These are phyloP conservation scores for Festucalex cinctus DNA, from an alignment of 2,113 vertebrate species.

Conservation along the genomic window DNA sequence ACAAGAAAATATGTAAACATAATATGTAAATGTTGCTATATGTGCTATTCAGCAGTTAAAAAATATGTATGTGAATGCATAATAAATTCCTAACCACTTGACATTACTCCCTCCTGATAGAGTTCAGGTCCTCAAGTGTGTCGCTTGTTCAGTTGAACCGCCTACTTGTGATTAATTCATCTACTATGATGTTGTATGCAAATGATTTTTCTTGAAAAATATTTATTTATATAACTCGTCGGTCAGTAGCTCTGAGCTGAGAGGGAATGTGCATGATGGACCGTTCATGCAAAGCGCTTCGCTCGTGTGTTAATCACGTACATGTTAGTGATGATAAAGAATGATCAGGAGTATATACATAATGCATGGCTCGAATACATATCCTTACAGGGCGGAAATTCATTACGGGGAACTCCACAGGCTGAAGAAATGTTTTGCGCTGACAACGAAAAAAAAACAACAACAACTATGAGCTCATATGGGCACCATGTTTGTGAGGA, in stretches of 20 bases:
- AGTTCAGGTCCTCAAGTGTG: neutral
- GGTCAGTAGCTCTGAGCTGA: slow-evolving; percentile 12
- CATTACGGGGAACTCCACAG: slow-evolving; percentile 40
- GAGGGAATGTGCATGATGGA: slow-evolving; percentile 9
- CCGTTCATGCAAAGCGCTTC: slow-evolving; percentile 3
- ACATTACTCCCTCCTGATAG: neutral
- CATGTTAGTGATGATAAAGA: slow-evolving; percentile 38
- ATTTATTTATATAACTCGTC: too few relatives aligned
- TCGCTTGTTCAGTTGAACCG: neutral
- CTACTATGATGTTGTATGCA: neutral
- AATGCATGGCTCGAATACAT: slow-evolving; percentile 34
- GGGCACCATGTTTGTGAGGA: slow-evolving; percentile 6
- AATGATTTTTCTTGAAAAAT: neutral
- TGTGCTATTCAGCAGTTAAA: neutral
- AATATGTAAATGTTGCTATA: too few relatives aligned
- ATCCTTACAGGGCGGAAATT: slow-evolving; percentile 30
- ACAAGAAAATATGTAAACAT: too few relatives aligned
- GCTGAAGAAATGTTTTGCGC: slow-evolving; percentile 10
- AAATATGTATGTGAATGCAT: neutral
- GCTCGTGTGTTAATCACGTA: slow-evolving; percentile 32
- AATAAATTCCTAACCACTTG: neutral
- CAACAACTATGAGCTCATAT: neutral
- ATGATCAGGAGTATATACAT: slow-evolving; percentile 44
- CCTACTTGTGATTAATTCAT: neutral
- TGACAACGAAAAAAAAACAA: slow-evolving; percentile 17